These are phyloP conservation scores for Scaptomyza reducta DNA, from an alignment of 2,888 invertebrate species.

Conservation along the genomic window DNA sequence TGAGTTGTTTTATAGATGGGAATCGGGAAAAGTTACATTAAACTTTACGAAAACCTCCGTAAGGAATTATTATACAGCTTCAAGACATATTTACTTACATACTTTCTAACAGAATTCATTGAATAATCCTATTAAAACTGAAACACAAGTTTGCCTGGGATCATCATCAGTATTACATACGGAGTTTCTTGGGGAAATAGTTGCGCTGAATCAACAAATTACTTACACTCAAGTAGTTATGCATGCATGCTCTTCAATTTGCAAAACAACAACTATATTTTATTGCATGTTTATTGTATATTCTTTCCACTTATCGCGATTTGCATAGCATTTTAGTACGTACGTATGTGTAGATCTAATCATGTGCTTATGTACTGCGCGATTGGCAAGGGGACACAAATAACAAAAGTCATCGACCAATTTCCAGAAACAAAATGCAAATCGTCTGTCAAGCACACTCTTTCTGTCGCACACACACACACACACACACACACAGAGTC, in stretches of 20 bases:
- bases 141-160: too few relatives aligned
- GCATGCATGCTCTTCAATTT: too few relatives aligned
- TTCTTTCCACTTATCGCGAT: not conserved
- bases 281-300: not conserved
- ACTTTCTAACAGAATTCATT: too few relatives aligned
- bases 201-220: too few relatives aligned
- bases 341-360: not conserved
- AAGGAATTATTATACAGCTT: too few relatives aligned
- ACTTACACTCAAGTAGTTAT: not conserved
- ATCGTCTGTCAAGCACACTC: conserved; percentile 74
- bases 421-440: conserved; percentile 72
- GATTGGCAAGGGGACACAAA: conserved; percentile 21
- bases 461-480: conserved; percentile 11
- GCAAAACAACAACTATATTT: not conserved
- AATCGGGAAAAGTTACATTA: not conserved
- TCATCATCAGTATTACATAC: too few relatives aligned
- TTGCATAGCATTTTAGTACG: not conserved
- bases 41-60: too few relatives aligned
- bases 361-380: conserved; percentile 13
- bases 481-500: conserved; percentile 14
- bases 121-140: too few relatives aligned
- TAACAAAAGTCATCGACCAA: conserved; percentile 56
- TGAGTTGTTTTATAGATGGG: too few relatives aligned
- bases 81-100: too few relatives aligned
- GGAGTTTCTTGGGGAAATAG: too few relatives aligned